A percentile compares a stretch with the other conserved stretches of the same genome.
Evolutionary conservation across 2,113 vertebrate species (phyloP).

Genomic region (Cairina moschata): DNA sequence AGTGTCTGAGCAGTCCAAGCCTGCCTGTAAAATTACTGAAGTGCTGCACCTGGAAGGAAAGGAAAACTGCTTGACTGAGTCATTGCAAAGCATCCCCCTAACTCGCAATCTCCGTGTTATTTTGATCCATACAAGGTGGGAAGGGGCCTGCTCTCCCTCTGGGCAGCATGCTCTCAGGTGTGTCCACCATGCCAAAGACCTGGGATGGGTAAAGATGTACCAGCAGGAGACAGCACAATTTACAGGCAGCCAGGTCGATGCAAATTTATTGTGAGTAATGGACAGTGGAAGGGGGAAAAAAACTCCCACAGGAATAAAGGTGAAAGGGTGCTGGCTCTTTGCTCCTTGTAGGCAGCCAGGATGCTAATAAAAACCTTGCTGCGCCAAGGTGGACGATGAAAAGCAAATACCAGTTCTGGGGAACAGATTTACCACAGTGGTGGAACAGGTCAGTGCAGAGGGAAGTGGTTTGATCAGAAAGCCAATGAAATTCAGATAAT

Average conservation of each 20-base stretch:
- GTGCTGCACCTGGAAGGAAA: neutral
- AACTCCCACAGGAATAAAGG: constrained; percentile 54
- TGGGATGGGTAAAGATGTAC: neutral
- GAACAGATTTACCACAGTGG: constrained; percentile 17
- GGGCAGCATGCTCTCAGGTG: neutral
- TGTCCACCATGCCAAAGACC: neutral
- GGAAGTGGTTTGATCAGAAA: constrained; percentile 68
- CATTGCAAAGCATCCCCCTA: neutral
- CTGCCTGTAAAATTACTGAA: neutral
- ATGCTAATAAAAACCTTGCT: constrained; percentile 35
- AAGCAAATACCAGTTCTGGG: constrained; percentile 22
- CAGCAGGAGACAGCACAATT: constrained; percentile 54
- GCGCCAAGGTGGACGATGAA: neutral
- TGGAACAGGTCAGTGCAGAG: constrained; percentile 65
- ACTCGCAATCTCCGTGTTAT: neutral
- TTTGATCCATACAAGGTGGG: neutral
- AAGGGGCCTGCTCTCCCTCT: neutral
- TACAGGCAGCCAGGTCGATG: constrained; percentile 38
- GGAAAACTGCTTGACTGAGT: neutral
- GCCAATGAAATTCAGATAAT: constrained; percentile 50
- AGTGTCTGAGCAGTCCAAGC: neutral
- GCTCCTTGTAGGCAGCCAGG: constrained; percentile 4
- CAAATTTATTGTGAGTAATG: constrained; percentile 58
- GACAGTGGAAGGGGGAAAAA: neutral
- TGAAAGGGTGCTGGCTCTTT: neutral